Conservation (phyloP, 1,140 invertebrate genomes). For the Mercenaria mercenaria region DNA sequence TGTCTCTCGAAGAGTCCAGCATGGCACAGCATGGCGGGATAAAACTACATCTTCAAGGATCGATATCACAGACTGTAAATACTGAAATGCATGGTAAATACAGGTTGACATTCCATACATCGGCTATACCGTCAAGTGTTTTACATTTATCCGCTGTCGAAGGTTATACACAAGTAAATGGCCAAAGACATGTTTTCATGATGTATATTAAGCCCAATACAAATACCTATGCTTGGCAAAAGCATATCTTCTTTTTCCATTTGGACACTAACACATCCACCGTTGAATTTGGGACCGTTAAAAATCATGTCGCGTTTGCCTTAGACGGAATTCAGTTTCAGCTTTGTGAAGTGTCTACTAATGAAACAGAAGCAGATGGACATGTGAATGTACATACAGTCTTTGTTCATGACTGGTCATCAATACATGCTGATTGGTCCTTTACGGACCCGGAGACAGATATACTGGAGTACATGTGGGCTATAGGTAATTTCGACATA, state of each 20-base stretch:
- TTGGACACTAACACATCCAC: slow-evolving; percentile 38
- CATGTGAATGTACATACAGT: slow-evolving; percentile 13
- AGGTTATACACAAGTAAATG: slow-evolving; percentile 60
- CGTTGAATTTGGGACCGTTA: slow-evolving; percentile 16
- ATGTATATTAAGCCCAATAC: slow-evolving; percentile 62
- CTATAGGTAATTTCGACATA: no score
- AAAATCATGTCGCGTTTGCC: not conserved
- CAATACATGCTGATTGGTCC: slow-evolving; percentile 10
- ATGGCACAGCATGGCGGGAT: slow-evolving; percentile 54
- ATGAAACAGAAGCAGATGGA: slow-evolving; percentile 13
- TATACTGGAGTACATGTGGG: slow-evolving; percentile 69
- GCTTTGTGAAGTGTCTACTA: slow-evolving; percentile 31
- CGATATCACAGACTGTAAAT: slow-evolving; percentile 53
- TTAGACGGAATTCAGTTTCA: slow-evolving; percentile 48
- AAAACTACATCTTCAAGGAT: slow-evolving; percentile 56
- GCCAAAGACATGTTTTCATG: slow-evolving; percentile 66
- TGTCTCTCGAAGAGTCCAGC: slow-evolving; percentile 36
- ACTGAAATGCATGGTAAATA: slow-evolving; percentile 32
- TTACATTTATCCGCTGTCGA: slow-evolving; percentile 66
- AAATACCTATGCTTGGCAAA: slow-evolving; percentile 27
- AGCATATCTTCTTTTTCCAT: slow-evolving; percentile 47
- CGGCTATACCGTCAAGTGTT: slow-evolving; percentile 46
- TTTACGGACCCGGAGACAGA: slow-evolving; percentile 60
- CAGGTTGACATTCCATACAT: slow-evolving; percentile 61
- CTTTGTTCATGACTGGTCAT: slow-evolving; percentile 24